Evolutionary conservation across 2,888 invertebrate species (phyloP).

Genomic region (Balanococcus diminutus): DNA sequence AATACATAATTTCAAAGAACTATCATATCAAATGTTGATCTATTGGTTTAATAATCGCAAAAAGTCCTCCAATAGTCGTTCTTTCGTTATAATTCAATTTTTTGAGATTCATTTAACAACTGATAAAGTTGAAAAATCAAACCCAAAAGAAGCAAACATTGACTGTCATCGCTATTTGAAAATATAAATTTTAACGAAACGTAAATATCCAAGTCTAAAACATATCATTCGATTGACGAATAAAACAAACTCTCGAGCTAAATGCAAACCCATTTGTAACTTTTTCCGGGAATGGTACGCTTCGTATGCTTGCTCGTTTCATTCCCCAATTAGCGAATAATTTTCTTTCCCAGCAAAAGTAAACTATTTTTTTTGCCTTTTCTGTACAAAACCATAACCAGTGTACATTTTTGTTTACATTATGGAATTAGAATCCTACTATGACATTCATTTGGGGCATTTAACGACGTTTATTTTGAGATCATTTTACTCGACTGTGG

Average conservation of each 20-base stretch:
- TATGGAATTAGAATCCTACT: neutral
- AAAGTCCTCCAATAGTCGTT: too few relatives aligned
- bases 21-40: too few relatives aligned
- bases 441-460: neutral
- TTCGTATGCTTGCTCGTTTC: too few relatives aligned
- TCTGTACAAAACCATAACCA: neutral
- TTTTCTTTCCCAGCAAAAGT: slow-evolving; percentile 30
- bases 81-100: too few relatives aligned
- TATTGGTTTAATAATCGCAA: too few relatives aligned
- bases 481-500: neutral
- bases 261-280: neutral
- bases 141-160: too few relatives aligned
- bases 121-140: too few relatives aligned
- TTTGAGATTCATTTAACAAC: too few relatives aligned
- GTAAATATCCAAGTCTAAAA: too few relatives aligned
- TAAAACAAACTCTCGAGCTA: neutral
- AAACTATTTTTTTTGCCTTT: neutral
- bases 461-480: slow-evolving; percentile 28
- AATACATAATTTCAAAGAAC: too few relatives aligned
- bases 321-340: neutral
- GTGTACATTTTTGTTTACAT: neutral
- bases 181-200: too few relatives aligned
- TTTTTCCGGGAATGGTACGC: neutral
- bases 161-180: too few relatives aligned
- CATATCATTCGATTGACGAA: neutral